Evolutionary conservation across 2,888 invertebrate species (phyloP), one percentile per base, ranked within the genome.

Genomic region (Coelinius sp.): DNA sequence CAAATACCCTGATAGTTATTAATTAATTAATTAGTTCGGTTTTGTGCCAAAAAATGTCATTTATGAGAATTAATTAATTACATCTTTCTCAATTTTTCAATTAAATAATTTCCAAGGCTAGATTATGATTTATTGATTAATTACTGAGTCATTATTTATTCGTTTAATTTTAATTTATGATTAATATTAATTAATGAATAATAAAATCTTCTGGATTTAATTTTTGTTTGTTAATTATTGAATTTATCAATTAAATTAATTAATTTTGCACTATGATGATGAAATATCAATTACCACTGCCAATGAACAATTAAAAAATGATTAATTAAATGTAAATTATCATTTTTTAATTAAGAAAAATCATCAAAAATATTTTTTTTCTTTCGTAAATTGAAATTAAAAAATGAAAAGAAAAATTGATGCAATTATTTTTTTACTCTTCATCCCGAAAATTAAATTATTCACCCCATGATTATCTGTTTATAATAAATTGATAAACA

Each of bases 61-160:
- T 41, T 12, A 41, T 49, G 17, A 17, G 17, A 49, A 20, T 10
- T 20, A 20, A 12, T 6, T 3, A 4, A 49, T 31, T 31, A 31
- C 8, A 20, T 20, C 5, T 49, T 1, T 20, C 1, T 8, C 46
- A 3, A 14, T 20, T 14, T 49, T 49, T 49, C 17, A 20, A 49
- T 49, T 41, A n/a, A 38, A 20, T 25, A 14, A 49, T 25, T 20
- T 52, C 22, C 27, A 62, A 24, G 12, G 14, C 6, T 69, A 69
- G 52, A 49, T 63, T 59, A 49, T 35, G 31, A 49, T 62, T 35
- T 14, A 56, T 56, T 25, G 38, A 70, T 63, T 38, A 59, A 31
- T 35, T 59, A 25, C 25, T 24, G 52, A 63, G 63, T 52, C 63
- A 63, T 70, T 38, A 53, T 70, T 70, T 70, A 63, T 56, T 71